Base-by-base conservation (phyloP, 2,797 vertebrate species). In the Falco berigora region DNA sequence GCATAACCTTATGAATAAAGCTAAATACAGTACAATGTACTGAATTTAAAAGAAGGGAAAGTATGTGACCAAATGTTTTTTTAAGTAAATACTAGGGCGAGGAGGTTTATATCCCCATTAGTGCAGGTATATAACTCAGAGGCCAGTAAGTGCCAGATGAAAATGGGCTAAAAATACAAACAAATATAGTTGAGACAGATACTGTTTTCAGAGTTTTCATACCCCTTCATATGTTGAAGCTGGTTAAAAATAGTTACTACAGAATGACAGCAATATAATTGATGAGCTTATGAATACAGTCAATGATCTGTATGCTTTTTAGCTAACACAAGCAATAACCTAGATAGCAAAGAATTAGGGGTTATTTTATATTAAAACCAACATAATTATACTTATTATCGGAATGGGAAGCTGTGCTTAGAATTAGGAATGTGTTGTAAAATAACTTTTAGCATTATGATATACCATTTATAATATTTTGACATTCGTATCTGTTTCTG, bases 1-100 rank as follows among this genome's bases (percentile, higher is more conserved):
- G 40, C 42, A 47, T 75, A 79, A 46, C 28, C 21, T 85, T 86
- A 63, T 78, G 92, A 96, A 88, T 79, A 55, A 61, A 94, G 30
- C 16, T 16, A 17, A 38, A 82, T 69, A 50, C 32, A 61, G 64
- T 59, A 49, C 14, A 32, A 56, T 47, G 6, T 9, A 34, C 14
- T n/a, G 46, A 64, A 59, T 74, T 78, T 62, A 72, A 64, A 49
- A 66, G 67, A n/a, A 69, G 22, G 46, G 20, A 74, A 34, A 64
- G 12, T 68, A 59, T 7, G 5, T 18, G 32, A 22, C 21, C 10
- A 49, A 72, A 84, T 49, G 3, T 6, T 30, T 58, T 40, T 85
- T 47, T 36, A 2, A 49, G 28, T 75, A 66, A 86, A 81, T 78
- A 34, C 44, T 46, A 24, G 30, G 22, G 40, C 42, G 40, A 52